Base-by-base conservation (phyloP, 2,888 invertebrate species). In the Thereva nobilitata region DNA sequence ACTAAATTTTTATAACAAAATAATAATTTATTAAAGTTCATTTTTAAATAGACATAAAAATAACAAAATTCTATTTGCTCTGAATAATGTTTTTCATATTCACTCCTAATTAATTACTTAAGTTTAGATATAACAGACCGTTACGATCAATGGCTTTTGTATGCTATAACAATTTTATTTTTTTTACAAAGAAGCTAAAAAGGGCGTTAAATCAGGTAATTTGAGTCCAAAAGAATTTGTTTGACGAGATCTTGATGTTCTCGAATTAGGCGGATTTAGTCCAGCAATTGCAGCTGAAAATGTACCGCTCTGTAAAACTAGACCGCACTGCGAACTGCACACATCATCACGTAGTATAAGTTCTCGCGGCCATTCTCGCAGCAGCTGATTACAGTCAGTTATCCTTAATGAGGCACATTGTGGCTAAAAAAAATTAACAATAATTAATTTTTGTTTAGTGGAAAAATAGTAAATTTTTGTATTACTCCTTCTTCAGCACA, bases 281-380 rank as follows among this genome's bases (percentile, higher is more conserved):
- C 74, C 77, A 34, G 73, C 70, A 38, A 75, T 78, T 35, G 76
- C 74, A n/a, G 77, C 74, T 50, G 76, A 78, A 64, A 82, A 77
- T 34, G 77, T 67, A 70, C 78, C 78, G 42, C 80, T 82, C 47
- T 83, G 82, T 34, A 89, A 80, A 9, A 89, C 83, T 74, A 90
- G 89, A 49, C 92, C 92, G 78, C 95, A 95, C 81, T 95, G 95
- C 3, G 93, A 92, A 12, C 92, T 89, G 81, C 95, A 95, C 9
- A 95, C 93, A 77, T 93, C 92, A 76, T 95, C 95, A 2, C 89
- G 85, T 34, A 91, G 79, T 49, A 95, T 89, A 0, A 90, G 89
- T 40, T 93, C 92, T 65, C 89, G 86, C 63, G 92, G 89, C 85
- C 92, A 93, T 79, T 93, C 92, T 68, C 91, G 86, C 61, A 91